Percentiles rank a stretch among this genome's conserved stretches.
These are phyloP conservation scores for Odontesthes bonariensis DNA, from an alignment of 2,113 vertebrate species.

Conservation along the genomic window DNA sequence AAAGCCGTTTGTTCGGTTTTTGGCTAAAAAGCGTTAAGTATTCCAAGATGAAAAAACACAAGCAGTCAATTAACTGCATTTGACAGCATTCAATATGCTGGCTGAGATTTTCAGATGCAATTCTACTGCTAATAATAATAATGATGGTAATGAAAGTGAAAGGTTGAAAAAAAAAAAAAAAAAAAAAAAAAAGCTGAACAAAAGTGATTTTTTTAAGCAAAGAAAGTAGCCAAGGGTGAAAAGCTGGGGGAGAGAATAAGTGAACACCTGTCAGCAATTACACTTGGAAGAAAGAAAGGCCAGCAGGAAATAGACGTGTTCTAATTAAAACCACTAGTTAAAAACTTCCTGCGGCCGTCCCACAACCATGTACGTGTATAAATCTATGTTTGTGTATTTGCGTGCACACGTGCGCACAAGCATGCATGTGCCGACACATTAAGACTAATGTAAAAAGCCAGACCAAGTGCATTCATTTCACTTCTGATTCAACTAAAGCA, in stretches of 20 bases:
- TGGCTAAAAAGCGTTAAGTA: not conserved
- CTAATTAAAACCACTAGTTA: conserved; percentile 99
- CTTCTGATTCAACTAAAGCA: conserved; percentile 25
- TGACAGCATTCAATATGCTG: not conserved
- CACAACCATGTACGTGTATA: conserved; percentile 78
- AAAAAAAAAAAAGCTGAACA: conserved; percentile 23
- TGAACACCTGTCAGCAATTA: conserved; percentile 98
- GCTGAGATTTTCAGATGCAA: not conserved
- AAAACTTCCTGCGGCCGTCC: conserved; percentile 97
- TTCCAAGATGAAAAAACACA: not conserved
- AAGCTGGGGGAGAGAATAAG: conserved; percentile 78
- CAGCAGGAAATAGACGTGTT: conserved; percentile 97
- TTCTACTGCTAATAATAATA: not conserved
- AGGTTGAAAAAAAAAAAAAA: conserved; percentile 1
- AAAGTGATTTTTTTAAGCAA: conserved; percentile 24
- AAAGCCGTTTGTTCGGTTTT: not conserved
- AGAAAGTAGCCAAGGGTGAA: conserved; percentile 34
- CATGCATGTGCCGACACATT: not conserved
- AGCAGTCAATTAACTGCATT: conserved; percentile 3
- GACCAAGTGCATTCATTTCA: conserved; percentile 76
- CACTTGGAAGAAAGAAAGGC: conserved; percentile 89
- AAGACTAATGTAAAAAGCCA: conserved; percentile 66
- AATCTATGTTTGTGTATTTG: conserved; percentile 17
- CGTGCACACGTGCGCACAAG: conserved; percentile 1
- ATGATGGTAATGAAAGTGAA: not conserved